phyloP scores from a whole-genome alignment of 2,888 invertebrate species.

The Macrophya alboannulata region DNA sequence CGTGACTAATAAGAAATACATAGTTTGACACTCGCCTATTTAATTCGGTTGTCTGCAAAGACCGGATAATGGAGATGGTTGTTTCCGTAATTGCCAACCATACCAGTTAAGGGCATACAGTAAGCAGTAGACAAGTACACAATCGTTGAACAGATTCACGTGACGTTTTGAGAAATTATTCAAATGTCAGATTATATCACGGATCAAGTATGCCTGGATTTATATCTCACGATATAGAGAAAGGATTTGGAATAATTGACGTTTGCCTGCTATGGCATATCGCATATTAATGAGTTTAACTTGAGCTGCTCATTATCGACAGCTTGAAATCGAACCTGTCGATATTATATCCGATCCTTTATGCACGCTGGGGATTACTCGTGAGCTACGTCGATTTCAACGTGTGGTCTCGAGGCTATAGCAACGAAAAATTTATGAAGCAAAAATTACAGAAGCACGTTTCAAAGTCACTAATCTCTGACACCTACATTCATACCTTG shows the following conservation, averaged over 20 bases:
- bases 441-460: not conserved
- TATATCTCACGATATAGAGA: not conserved
- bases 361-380: not conserved
- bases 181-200: constrained; percentile 16
- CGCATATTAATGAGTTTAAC: constrained; percentile 31
- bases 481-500: not conserved
- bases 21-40: not conserved
- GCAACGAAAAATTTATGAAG: not conserved
- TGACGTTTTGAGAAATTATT: constrained; percentile 28
- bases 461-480: not conserved
- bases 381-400: not conserved
- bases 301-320: constrained; percentile 37
- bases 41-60: not conserved
- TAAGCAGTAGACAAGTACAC: not conserved
- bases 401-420: constrained; percentile 43
- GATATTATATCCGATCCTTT: constrained; percentile 1
- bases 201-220: not conserved
- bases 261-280: constrained; percentile 4
- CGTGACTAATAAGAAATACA: constrained; percentile 1
- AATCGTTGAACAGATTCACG: not conserved
- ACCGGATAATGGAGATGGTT: not conserved
- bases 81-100: not conserved
- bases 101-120: not conserved
- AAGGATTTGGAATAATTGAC: constrained; percentile 34
- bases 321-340: constrained; percentile 47